phyloP scores from a whole-genome alignment of 1,140 invertebrate genomes.

The Muscidifurax raptorellus region DNA sequence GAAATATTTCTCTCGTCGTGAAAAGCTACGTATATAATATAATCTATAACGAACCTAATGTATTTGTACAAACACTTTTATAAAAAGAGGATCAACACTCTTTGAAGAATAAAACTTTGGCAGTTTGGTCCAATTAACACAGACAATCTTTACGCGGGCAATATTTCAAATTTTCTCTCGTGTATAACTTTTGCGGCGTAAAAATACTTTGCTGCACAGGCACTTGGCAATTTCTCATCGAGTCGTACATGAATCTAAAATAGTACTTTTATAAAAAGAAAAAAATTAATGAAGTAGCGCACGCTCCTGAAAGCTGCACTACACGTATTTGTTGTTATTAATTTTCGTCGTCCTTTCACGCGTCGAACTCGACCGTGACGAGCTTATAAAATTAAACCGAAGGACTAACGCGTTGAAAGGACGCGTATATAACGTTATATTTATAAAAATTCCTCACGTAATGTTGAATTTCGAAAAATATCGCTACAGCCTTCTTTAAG shows the following conservation, averaged over 20 bases:
- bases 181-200: background rate
- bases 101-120: constrained; percentile 38
- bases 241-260: background rate
- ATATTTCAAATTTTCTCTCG: background rate
- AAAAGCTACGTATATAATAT: background rate
- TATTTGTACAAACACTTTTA: constrained; percentile 27
- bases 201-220: background rate
- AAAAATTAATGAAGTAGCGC: background rate
- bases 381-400: background rate
- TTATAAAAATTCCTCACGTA: background rate
- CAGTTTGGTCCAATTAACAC: constrained; percentile 33
- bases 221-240: background rate
- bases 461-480: background rate
- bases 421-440: background rate
- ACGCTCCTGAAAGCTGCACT: background rate
- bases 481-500: background rate
- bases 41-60: background rate
- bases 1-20: background rate
- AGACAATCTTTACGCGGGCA: constrained; percentile 24
- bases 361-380: background rate
- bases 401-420: background rate
- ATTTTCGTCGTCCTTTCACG: background rate
- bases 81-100: background rate
- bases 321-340: background rate
- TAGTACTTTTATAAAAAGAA: background rate